Evolutionary conservation across 2,797 vertebrate genomes (phyloP).

Genomic region (Oreonectes daqikongensis): DNA sequence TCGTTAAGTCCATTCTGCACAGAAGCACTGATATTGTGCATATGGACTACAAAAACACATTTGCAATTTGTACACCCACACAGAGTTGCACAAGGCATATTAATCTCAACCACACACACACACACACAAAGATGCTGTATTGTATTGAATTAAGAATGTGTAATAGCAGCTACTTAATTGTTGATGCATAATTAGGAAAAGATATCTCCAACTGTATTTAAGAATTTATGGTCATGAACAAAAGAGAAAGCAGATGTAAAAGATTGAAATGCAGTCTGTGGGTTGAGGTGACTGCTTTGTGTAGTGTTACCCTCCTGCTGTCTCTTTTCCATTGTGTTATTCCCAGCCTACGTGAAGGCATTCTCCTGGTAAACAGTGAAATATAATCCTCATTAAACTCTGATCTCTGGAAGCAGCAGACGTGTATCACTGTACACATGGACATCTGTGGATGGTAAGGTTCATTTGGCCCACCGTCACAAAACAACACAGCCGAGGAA

Average conservation of each 20-base stretch:
- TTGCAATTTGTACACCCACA: slow-evolving; percentile 75
- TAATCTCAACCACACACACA: slow-evolving; percentile 59
- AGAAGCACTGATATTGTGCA: slow-evolving; percentile 72
- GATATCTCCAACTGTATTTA: too few relatives aligned
- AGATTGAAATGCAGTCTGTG: background rate
- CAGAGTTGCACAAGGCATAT: slow-evolving; percentile 78
- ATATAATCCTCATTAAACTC: slow-evolving; percentile 59
- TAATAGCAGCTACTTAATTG: slow-evolving; percentile 61
- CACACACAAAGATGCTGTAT: slow-evolving; percentile 50
- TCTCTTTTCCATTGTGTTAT: slow-evolving; percentile 56
- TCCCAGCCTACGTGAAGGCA: slow-evolving; percentile 58
- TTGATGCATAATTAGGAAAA: background rate
- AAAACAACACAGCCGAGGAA: slow-evolving; percentile 47
- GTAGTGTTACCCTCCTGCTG: slow-evolving; percentile 1
- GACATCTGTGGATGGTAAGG: slow-evolving; percentile 55
- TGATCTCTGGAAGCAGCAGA: slow-evolving; percentile 67
- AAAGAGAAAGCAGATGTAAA: background rate
- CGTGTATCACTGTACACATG: slow-evolving; percentile 46
- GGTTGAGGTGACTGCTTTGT: background rate
- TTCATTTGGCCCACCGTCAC: slow-evolving; percentile 51
- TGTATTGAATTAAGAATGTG: slow-evolving; percentile 65
- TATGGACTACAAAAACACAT: slow-evolving; percentile 72
- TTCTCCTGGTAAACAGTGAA: slow-evolving; percentile 53
- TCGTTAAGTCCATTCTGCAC: slow-evolving; percentile 71
- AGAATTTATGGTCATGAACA: too few relatives aligned